A percentile compares a stretch with the other conserved stretches of the same genome.
These are phyloP conservation scores for Yponomeuta evonymella DNA, from an alignment of 2,888 invertebrate genomes.

Conservation along the genomic window DNA sequence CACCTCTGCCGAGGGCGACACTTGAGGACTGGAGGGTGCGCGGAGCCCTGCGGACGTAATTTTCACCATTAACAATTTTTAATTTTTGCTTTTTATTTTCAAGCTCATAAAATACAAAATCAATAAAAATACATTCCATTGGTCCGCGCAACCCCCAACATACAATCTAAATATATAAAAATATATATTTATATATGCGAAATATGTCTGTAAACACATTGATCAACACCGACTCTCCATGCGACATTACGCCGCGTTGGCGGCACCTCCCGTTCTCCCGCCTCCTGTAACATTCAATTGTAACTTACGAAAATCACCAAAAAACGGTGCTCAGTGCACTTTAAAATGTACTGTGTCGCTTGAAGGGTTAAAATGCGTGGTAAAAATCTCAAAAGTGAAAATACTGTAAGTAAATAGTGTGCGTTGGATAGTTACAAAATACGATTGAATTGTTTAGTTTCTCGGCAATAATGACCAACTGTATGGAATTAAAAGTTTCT, in stretches of 20 bases:
- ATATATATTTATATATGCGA: slow-evolving; percentile 32
- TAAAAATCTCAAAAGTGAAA: background rate
- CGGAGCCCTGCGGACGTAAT: background rate
- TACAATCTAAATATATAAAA: slow-evolving; percentile 50
- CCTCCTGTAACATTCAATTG: slow-evolving; percentile 40
- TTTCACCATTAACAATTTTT: background rate
- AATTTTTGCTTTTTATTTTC: background rate
- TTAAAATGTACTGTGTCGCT: background rate
- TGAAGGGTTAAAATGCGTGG: background rate
- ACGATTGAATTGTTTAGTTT: background rate
- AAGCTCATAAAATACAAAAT: no score
- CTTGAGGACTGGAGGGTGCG: slow-evolving; percentile 6
- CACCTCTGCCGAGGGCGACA: slow-evolving; percentile 34
- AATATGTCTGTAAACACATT: slow-evolving; percentile 42
- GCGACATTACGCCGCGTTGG: slow-evolving; percentile 67
- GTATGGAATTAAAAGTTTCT: no score
- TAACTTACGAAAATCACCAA: slow-evolving; percentile 9
- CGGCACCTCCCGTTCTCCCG: slow-evolving; percentile 59
- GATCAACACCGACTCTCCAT: slow-evolving; percentile 68
- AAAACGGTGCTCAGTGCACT: background rate
- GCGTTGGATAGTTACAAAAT: background rate
- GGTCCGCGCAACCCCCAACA: slow-evolving; percentile 51
- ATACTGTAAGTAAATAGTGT: background rate
- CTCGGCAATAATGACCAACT: background rate
- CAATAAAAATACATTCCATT: background rate